Conservation (phyloP, 2,113 vertebrate species). For the Scomber colias region DNA sequence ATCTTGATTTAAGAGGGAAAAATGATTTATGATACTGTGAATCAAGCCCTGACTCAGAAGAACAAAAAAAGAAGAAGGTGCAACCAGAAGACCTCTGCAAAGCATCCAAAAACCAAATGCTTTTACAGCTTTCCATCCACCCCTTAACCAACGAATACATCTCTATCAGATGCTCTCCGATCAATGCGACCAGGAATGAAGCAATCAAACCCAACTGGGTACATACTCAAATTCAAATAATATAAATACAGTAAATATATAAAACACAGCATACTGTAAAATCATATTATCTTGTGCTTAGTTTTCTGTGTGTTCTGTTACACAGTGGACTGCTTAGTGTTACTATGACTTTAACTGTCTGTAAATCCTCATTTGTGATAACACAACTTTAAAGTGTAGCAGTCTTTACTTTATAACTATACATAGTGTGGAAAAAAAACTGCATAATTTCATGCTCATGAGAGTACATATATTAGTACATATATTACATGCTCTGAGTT, state of each 20-base stretch:
- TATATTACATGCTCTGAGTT: background rate
- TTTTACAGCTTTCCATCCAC: accelerated
- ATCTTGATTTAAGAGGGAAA: background rate
- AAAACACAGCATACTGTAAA: background rate
- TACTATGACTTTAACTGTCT: constrained; percentile 10
- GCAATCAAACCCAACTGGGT: background rate
- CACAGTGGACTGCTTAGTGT: background rate
- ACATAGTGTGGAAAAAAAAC: too few species aligned
- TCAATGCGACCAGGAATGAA: background rate
- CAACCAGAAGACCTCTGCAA: too few species aligned
- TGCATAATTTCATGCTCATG: too few species aligned
- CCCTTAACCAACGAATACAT: constrained; percentile 1
- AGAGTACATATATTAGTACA: too few species aligned
- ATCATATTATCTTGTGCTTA: constrained; percentile 13
- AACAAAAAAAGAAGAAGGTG: background rate
- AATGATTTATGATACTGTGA: background rate
- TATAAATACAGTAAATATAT: background rate
- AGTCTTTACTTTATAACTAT: too few species aligned
- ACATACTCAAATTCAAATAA: background rate
- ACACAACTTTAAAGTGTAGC: background rate
- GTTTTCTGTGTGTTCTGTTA: constrained; percentile 21
- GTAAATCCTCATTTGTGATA: background rate
- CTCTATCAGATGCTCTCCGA: background rate
- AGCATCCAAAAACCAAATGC: too few species aligned
- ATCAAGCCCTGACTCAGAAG: background rate